These are phyloP conservation scores for Acrobeloides nanus DNA, from an alignment of 2,888 invertebrate species.

Conservation along the genomic window DNA sequence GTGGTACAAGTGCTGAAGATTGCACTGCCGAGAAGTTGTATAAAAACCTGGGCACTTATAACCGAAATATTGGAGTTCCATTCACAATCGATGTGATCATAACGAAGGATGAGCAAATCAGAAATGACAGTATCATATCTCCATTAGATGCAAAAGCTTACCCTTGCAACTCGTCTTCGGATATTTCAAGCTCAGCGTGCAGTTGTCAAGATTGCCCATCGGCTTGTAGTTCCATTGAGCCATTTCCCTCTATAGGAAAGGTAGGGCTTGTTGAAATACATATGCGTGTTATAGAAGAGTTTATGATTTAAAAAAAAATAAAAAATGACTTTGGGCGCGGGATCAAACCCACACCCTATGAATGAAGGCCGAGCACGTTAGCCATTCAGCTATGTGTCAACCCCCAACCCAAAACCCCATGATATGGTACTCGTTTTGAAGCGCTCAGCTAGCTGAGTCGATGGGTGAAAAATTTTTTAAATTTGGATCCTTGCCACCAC, in stretches of 20 bases:
- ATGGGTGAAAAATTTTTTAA: no score
- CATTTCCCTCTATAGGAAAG: slow-evolving; percentile 24
- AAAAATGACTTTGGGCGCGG: no score
- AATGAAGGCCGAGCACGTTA: no score
- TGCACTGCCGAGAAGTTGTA: slow-evolving; percentile 64
- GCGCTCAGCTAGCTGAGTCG: no score
- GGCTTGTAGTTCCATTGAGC: slow-evolving; percentile 16
- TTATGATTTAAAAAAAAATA: no score
- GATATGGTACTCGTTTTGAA: no score
- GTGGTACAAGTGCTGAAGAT: slow-evolving; percentile 67
- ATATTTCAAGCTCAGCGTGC: slow-evolving; percentile 59
- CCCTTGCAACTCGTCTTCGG: slow-evolving; percentile 59
- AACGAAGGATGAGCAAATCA: slow-evolving; percentile 11
- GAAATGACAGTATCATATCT: not conserved
- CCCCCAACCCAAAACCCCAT: no score
- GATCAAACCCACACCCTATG: no score
- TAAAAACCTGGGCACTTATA: slow-evolving; percentile 56
- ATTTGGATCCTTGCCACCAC: no score
- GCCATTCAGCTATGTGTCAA: no score
- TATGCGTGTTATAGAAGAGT: no score
- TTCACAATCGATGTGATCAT: slow-evolving; percentile 54
- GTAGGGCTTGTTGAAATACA: no score
- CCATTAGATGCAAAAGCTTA: slow-evolving; percentile 58
- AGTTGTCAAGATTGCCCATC: slow-evolving; percentile 25
- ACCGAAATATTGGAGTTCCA: slow-evolving; percentile 47